Evolutionary conservation across 2,888 invertebrate species (phyloP), one percentile per base, ranked within the genome.

Genomic region (Drosophila ezoana): DNA sequence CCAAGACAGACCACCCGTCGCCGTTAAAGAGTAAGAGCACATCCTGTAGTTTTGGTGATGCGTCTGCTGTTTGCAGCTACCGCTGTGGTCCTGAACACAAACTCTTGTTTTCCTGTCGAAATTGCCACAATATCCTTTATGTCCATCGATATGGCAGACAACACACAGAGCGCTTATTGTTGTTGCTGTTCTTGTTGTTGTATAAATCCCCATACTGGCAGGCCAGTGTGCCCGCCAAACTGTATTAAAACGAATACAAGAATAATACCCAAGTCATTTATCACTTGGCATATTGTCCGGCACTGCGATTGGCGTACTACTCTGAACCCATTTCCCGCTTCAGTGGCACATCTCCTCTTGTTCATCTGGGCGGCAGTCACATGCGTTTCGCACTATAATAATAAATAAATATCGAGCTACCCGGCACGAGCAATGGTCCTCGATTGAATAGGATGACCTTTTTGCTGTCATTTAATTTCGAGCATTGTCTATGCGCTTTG

Each of bases 261-360:
- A 81, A 84, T 85, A 84, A 75, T 87, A 85, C 82, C 83, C 89
- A 80, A 83, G 89, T 90, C 90, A 90, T 90, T 90, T 90, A 90
- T 90, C 90, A 90, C 88, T 90, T 89, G 90, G 90, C 86, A 90
- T 90, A 90, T 90, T 90, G 90, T 90, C 85, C 85, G 67, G 89
- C 79, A 82, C 81, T 74, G 66, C 87, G 90, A 90, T 90, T 90
- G 90, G 81, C 82, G 85, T 90, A 83, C 79, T 82, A 79, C 13
- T 43, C 28, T 85, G 89, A 90, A 89, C 81, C 85, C 84, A 90
- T 90, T 90, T 90, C 81, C 89, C 89, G 90, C 85, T 88, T 85
- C 90, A 78, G 65, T 89, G 88, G 69, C 78, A 81, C 59, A 63
- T 58, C 68, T 60, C 57, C 67, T 57, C 72, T 57, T 47, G 49